These are phyloP conservation scores for Apoda limacodes DNA, from an alignment of 2,888 invertebrate species.

Conservation along the genomic window DNA sequence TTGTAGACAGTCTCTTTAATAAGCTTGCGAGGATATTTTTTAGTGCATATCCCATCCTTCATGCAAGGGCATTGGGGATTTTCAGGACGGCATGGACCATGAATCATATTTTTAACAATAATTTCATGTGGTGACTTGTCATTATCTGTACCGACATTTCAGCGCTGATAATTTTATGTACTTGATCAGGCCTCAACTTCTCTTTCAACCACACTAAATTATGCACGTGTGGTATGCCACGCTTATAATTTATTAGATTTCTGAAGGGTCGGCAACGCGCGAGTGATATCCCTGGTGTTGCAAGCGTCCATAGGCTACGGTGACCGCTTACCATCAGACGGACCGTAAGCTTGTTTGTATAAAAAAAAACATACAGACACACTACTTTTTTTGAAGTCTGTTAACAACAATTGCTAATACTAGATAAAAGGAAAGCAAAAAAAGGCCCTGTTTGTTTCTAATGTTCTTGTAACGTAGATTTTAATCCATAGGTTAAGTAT, in stretches of 20 bases:
- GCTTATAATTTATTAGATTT: too few relatives aligned
- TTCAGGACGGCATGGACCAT: conserved; percentile 22
- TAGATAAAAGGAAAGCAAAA: too few relatives aligned
- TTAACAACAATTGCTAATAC: too few relatives aligned
- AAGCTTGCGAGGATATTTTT: conserved; percentile 10
- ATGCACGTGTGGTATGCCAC: conserved; percentile 11
- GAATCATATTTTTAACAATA: conserved; percentile 14
- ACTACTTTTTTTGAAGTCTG: too few relatives aligned
- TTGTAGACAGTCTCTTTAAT: neutral
- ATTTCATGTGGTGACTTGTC: conserved; percentile 15
- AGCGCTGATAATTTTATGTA: conserved; percentile 13
- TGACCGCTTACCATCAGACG: too few relatives aligned
- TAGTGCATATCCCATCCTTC: conserved; percentile 19
- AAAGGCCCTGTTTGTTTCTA: too few relatives aligned
- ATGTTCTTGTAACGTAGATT: too few relatives aligned
- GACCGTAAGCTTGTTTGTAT: too few relatives aligned
- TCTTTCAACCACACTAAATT: conserved; percentile 10
- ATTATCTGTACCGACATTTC: conserved; percentile 13
- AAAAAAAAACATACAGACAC: neutral
- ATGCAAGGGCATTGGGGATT: conserved; percentile 21
- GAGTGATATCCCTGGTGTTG: too few relatives aligned
- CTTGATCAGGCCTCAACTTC: conserved; percentile 11
- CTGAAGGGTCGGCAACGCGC: too few relatives aligned
- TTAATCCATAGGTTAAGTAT: too few relatives aligned
- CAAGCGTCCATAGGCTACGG: too few relatives aligned